These are phyloP conservation scores for Caenorhabditis sp. DNA, from an alignment of 2,888 invertebrate genomes.

Conservation along the genomic window DNA sequence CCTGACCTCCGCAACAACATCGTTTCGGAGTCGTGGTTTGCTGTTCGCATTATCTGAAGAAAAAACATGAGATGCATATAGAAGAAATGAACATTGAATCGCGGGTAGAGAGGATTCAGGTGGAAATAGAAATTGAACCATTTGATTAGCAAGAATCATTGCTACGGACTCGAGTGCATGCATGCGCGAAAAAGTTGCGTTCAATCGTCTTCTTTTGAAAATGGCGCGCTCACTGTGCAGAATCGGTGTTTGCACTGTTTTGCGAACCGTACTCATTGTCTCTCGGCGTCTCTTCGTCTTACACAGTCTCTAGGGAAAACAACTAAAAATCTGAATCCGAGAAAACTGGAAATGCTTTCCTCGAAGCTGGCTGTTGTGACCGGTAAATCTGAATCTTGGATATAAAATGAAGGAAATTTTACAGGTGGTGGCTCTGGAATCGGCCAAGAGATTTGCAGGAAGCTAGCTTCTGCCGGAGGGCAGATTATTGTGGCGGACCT, in stretches of 20 bases:
- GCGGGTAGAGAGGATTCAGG: neutral
- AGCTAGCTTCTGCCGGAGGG: conserved; percentile 92
- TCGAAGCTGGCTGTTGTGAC: conserved; percentile 42
- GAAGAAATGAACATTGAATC: neutral
- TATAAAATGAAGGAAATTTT: conserved; percentile 7
- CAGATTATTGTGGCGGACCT: conserved; percentile 90
- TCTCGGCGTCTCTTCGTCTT: conserved; percentile 45
- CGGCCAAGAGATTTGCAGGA: conserved; percentile 90
- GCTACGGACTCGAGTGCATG: too few species aligned
- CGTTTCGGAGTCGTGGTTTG: neutral
- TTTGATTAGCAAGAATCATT: too few species aligned
- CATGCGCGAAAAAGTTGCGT: conserved; percentile 29
- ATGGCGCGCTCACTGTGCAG: conserved; percentile 4
- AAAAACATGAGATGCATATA: neutral
- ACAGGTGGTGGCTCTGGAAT: conserved; percentile 95
- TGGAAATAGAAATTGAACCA: too few species aligned
- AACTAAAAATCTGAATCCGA: neutral
- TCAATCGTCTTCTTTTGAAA: conserved; percentile 12
- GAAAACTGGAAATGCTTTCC: conserved; percentile 33
- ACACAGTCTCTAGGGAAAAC: conserved; percentile 1
- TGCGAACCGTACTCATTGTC: conserved; percentile 15
- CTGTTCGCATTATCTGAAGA: neutral
- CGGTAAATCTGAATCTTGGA: neutral
- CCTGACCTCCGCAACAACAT: conserved; percentile 8
- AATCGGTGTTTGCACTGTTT: conserved; percentile 47